Conservation (phyloP, 2,797 vertebrate genomes). For the Ispidina lecontei region DNA sequence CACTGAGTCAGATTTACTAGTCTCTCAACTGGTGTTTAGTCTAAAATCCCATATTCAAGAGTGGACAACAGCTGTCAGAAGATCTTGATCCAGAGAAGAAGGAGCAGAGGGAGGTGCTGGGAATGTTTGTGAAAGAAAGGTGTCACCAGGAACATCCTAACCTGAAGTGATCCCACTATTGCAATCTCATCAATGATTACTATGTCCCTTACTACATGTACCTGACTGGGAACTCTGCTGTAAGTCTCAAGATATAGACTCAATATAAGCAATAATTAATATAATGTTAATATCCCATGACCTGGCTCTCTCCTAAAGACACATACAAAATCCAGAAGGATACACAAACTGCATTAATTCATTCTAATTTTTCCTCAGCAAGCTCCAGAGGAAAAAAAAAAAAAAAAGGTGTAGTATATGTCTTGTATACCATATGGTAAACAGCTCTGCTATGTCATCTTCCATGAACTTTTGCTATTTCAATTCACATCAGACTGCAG, state of each 20-base stretch:
- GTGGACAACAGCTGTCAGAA: rapidly evolving
- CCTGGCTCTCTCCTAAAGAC: background rate
- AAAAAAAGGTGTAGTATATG: background rate
- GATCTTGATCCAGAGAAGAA: background rate
- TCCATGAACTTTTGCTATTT: slow-evolving; percentile 34
- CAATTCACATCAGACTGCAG: slow-evolving; percentile 44
- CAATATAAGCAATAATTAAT: background rate
- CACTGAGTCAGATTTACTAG: background rate
- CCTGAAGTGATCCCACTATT: background rate
- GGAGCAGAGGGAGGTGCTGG: background rate
- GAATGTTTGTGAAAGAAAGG: background rate
- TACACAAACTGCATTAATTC: background rate
- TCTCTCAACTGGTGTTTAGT: background rate
- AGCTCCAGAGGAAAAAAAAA: background rate
- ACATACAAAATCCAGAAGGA: background rate
- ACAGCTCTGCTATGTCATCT: slow-evolving; percentile 48
- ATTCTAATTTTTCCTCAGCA: background rate
- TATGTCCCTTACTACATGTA: background rate
- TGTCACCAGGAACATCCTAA: background rate
- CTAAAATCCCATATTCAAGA: background rate
- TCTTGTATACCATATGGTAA: slow-evolving; percentile 45
- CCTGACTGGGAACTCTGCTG: background rate
- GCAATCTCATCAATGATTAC: background rate
- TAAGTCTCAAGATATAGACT: background rate
- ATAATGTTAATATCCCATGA: background rate